Evolutionary conservation across 2,113 vertebrate genomes (phyloP), one percentile per base, ranked within the genome.

Genomic region (Paraplagusia blochii): DNA sequence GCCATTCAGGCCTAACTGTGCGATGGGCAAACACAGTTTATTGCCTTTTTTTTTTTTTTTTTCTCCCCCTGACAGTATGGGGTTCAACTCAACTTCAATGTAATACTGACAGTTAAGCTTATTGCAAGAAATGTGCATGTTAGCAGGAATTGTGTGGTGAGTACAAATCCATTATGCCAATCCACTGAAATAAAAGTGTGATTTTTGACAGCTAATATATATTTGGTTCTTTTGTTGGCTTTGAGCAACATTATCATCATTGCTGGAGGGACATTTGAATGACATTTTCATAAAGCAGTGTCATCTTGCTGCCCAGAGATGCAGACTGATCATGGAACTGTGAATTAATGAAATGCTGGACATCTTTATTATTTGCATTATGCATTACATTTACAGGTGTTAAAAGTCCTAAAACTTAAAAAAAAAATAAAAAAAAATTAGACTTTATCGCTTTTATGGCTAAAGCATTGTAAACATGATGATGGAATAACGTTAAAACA

Each of bases 201-300:
- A 74, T 57, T 79, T 66, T 74, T 66, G 18, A 60, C 53, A n/a
- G 56, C 46, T 44, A 36, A 11, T 42, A 49, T 57, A 80, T 45
- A 18, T 51, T 59, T 10, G 65, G 68, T 63, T 66, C 29, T 51
- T 62, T 10, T 68, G 71, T 63, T 66, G 46, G 15, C 46, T 40
- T 58, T 55, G 51, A 66, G 56, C 53, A 15, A 64, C 53, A 74
- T 70, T 70, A 63, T 74, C 18, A 44, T 67, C 34, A n/a, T 22
- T 16, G 34, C 14, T 8, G 63, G 59, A 69, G 40, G 36, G 69
- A 70, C 57, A 62, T 54, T 22, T 78, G 76, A 80, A 69, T 81
- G 72, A 38, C 74, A 69, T 73, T 69, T 79, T 82, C 78, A 82
- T 84, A 78, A 82, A 79, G 54, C 82, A 83, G 82, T 73, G 56